Conservation (phyloP, 2,113 vertebrate species). For the Calidris pugnax region DNA sequence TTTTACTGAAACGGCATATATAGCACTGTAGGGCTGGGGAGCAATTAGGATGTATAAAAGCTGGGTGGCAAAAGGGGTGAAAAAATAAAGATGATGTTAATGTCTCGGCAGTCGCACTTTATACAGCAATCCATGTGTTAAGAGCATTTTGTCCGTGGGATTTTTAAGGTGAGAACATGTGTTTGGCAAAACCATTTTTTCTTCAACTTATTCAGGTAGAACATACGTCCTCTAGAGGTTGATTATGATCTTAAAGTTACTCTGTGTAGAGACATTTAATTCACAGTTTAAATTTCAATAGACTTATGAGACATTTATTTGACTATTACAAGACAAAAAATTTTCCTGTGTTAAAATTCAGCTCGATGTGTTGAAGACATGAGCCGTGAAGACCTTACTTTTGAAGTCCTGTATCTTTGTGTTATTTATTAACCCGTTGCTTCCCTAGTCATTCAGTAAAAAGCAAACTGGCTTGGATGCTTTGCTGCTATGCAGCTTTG, state of each 20-base stretch:
- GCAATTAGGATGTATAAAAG: neutral
- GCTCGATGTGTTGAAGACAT: neutral
- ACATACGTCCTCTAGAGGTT: neutral
- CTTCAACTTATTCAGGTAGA: neutral
- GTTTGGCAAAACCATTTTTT: neutral
- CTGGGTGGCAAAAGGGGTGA: neutral
- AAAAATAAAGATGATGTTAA: neutral
- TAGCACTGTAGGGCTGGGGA: neutral
- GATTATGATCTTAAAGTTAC: neutral
- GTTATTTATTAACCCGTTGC: neutral
- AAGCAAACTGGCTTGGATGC: neutral
- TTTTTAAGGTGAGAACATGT: neutral
- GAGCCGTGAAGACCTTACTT: neutral
- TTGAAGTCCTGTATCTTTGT: neutral
- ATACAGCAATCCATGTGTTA: neutral
- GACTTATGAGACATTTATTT: neutral
- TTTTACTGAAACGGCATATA: neutral
- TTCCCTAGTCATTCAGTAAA: neutral
- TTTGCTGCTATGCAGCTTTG: neutral
- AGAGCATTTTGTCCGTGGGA: neutral
- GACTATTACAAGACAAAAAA: neutral
- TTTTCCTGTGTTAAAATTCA: neutral
- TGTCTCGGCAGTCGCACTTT: neutral
- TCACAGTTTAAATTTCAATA: neutral
- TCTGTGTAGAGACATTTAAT: neutral